Conservation (phyloP, 2,797 vertebrate genomes). For the Molossus alvarezi region DNA sequence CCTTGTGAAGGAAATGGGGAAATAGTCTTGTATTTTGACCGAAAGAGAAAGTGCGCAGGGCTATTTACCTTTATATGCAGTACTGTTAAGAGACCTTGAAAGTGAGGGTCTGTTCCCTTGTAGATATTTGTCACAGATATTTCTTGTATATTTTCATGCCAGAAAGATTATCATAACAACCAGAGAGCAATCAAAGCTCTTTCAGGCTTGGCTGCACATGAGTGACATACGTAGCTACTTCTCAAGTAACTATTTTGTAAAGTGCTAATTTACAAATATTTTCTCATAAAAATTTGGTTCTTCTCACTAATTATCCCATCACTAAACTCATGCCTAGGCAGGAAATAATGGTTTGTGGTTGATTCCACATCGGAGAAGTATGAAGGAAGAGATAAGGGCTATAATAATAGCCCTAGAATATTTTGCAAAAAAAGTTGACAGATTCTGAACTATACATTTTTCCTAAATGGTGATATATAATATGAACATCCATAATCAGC, state of each 20-base stretch:
- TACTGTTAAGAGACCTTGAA: background rate
- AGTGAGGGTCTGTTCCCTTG: background rate
- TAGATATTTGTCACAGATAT: background rate
- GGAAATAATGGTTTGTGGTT: background rate
- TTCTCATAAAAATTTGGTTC: constrained; percentile 12
- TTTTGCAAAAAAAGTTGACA: background rate
- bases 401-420: background rate
- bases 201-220: background rate
- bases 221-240: background rate
- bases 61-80: background rate
- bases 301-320: background rate
- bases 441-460: background rate
- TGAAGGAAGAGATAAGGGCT: background rate
- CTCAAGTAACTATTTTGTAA: constrained; percentile 32
- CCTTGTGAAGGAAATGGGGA: background rate
- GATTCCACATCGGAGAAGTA: background rate
- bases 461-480: background rate
- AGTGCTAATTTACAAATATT: constrained; percentile 56
- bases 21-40: background rate
- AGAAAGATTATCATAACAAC: background rate
- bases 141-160: background rate
- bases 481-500: background rate
- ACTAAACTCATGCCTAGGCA: background rate
- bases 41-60: background rate
- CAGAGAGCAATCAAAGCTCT: background rate